Evolutionary conservation across 2,113 vertebrate species (phyloP).

Genomic region (Eulemur rufifrons): DNA sequence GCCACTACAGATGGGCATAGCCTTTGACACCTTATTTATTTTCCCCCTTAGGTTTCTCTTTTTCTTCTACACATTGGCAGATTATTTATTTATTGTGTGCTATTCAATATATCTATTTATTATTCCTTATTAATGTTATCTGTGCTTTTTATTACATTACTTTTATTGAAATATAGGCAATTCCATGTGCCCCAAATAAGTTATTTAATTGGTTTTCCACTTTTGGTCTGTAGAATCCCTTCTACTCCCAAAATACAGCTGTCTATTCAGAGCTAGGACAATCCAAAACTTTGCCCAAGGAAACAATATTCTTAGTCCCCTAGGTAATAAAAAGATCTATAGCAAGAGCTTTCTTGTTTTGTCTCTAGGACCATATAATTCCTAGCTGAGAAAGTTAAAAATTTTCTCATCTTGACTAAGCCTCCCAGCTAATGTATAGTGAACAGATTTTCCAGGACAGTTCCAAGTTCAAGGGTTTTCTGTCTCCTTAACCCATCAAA

Average conservation of each 20-base stretch:
- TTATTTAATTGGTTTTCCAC: not conserved
- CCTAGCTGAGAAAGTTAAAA: not conserved
- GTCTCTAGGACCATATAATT: not conserved
- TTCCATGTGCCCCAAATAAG: not conserved
- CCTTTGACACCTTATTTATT: not conserved
- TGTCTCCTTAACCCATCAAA: not conserved
- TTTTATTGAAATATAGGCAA: not conserved
- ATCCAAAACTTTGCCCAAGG: not conserved
- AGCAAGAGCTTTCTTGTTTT: not conserved
- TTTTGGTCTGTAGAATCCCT: not conserved
- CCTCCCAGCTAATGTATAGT: not conserved
- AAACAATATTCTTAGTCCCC: not conserved
- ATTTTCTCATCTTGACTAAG: not conserved
- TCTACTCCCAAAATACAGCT: not conserved
- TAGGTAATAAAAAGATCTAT: not conserved
- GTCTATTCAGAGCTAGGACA: not conserved
- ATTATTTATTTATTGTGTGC: not conserved
- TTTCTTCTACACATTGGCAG: not conserved
- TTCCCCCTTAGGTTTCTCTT: not conserved
- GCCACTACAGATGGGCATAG: not conserved
- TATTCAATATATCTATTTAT: not conserved
- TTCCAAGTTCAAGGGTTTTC: not conserved
- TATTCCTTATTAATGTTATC: not conserved
- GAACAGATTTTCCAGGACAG: not conserved
- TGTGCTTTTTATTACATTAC: not conserved